Conservation (phyloP, 2,888 invertebrate genomes). For the Theretra japonica region DNA sequence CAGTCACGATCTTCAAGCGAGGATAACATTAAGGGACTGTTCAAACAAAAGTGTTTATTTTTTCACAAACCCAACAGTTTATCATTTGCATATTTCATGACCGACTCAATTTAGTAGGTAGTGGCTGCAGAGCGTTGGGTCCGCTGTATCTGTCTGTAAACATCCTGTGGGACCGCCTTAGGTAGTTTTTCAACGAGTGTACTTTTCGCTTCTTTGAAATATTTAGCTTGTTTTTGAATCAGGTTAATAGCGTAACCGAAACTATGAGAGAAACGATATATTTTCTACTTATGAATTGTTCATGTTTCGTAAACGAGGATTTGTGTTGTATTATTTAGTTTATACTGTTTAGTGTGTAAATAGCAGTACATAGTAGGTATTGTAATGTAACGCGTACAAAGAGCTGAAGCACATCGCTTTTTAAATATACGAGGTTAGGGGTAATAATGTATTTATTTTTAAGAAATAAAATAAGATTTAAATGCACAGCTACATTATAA, state of each 20-base stretch:
- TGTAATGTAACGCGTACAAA: no score
- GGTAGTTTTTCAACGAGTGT: conserved; percentile 31
- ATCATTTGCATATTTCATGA: conserved; percentile 54
- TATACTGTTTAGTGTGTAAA: no score
- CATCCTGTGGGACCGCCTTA: conserved; percentile 46
- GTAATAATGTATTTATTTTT: no score
- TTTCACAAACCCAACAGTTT: conserved; percentile 43
- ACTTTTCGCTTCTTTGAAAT: conserved; percentile 16
- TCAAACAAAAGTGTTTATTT: conserved; percentile 41
- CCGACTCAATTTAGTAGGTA: conserved; percentile 50
- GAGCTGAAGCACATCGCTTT: no score
- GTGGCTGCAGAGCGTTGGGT: conserved; percentile 43
- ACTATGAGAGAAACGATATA: not conserved
- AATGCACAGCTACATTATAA: no score
- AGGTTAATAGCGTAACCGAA: conserved; percentile 19
- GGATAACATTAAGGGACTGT: conserved; percentile 33
- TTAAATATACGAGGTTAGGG: no score
- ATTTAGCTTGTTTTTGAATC: conserved; percentile 30
- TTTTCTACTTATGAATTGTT: not conserved
- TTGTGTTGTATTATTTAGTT: no score
- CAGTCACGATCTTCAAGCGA: conserved; percentile 36
- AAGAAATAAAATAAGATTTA: no score
- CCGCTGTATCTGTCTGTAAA: conserved; percentile 42
- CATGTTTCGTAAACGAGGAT: no score
- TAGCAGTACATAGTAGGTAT: no score